phyloP scores from a whole-genome alignment of 2,113 vertebrate species.

The Elgaria multicarinata region DNA sequence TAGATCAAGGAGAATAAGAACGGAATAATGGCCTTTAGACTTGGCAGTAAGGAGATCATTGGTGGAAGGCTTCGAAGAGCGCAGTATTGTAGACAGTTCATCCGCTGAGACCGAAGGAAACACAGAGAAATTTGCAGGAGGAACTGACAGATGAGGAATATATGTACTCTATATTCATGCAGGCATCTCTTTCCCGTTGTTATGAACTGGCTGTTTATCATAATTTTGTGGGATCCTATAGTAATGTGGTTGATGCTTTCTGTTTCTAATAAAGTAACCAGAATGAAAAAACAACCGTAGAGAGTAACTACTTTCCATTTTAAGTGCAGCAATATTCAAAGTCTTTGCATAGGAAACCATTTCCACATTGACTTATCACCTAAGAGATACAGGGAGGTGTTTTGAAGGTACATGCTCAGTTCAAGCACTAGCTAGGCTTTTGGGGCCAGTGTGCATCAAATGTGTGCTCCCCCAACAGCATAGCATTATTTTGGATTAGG shows the following conservation, averaged over 20 bases:
- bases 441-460: not conserved
- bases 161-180: not conserved
- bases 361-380: not conserved
- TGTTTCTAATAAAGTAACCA: not conserved
- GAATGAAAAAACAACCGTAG: not conserved
- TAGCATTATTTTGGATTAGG: not conserved
- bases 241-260: not conserved
- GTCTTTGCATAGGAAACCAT: not conserved
- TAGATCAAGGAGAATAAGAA: too few species aligned
- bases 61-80: too few species aligned
- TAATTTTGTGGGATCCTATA: not conserved
- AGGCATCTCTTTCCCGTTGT: not conserved
- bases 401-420: not conserved
- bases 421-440: not conserved
- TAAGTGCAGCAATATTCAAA: too few species aligned
- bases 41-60: too few species aligned
- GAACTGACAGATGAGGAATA: too few species aligned
- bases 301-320: not conserved
- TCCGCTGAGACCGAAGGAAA: too few species aligned
- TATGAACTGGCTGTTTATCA: not conserved
- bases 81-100: too few species aligned
- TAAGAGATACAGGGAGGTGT: too few species aligned
- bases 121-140: too few species aligned
- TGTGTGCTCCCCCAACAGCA: too few species aligned
- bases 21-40: too few species aligned